These are phyloP conservation scores for Congeria kusceri DNA, from an alignment of 2,888 invertebrate genomes.

Conservation along the genomic window DNA sequence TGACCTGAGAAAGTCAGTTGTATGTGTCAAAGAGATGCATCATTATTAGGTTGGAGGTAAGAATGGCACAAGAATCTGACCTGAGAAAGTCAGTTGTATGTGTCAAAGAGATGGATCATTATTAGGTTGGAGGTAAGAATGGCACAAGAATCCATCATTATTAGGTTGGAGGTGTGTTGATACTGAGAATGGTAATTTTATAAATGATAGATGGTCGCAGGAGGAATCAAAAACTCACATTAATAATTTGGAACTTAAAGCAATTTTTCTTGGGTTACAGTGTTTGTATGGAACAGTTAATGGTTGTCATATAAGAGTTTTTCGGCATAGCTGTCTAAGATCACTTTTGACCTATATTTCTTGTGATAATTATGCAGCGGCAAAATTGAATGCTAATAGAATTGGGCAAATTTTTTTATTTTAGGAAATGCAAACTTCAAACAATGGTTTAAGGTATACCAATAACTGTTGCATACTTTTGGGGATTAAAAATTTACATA, in stretches of 20 bases:
- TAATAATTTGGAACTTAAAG: constrained; percentile 9
- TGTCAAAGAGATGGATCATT: background rate
- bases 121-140: too few species aligned
- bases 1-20: background rate
- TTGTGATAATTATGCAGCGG: too few species aligned
- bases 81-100: background rate
- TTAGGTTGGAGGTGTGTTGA: constrained; percentile 6
- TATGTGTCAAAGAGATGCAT: background rate
- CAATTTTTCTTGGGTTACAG: background rate
- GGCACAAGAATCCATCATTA: background rate
- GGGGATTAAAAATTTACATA: too few species aligned
- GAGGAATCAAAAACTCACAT: constrained; percentile 11
- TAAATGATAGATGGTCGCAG: constrained; percentile 10
- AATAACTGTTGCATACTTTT: too few species aligned
- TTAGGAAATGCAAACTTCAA: too few species aligned
- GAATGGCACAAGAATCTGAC: constrained; percentile 1
- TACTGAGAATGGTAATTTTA: background rate
- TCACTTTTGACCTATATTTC: too few species aligned
- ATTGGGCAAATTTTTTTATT: too few species aligned
- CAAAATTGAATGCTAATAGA: too few species aligned
- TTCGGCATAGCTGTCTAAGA: too few species aligned
- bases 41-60: background rate
- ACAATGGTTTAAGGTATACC: too few species aligned
- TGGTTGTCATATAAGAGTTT: constrained; percentile 17
- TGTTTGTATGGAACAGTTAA: background rate